These are phyloP conservation scores for Anoncus sp. DNA, from an alignment of 2,888 invertebrate genomes.

Conservation along the genomic window DNA sequence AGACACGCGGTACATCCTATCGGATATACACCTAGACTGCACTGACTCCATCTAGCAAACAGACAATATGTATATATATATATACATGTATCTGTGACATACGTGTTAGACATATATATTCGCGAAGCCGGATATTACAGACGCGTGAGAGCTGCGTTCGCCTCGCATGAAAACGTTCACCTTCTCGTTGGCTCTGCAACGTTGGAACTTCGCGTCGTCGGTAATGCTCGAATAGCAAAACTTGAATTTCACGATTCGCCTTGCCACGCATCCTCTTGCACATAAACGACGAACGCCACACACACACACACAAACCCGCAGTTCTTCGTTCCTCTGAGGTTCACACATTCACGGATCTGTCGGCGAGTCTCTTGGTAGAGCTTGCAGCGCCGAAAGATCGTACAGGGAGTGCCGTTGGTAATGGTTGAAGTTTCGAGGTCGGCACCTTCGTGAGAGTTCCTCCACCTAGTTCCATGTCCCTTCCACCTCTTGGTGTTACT, in stretches of 20 bases:
- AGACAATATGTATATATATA: neutral
- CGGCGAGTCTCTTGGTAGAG: constrained; percentile 16
- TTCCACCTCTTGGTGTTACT: constrained; percentile 3
- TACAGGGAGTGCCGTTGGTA: constrained; percentile 50
- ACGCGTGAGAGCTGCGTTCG: constrained; percentile 42
- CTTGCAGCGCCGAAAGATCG: constrained; percentile 44
- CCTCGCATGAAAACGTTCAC: constrained; percentile 2
- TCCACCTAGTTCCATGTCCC: constrained; percentile 40
- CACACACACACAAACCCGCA: too few relatives aligned
- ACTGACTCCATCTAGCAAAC: constrained; percentile 2
- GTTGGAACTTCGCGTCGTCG: constrained; percentile 38
- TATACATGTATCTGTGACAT: neutral
- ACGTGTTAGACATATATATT: neutral
- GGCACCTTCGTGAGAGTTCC: constrained; percentile 58
- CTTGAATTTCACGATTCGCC: constrained; percentile 26
- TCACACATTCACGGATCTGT: constrained; percentile 33
- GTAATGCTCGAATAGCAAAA: constrained; percentile 47
- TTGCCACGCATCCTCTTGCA: constrained; percentile 38
- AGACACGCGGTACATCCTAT: constrained; percentile 57
- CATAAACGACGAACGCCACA: constrained; percentile 19
- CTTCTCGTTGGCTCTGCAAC: constrained; percentile 11
- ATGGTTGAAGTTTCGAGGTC: constrained; percentile 68
- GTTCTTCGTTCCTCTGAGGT: constrained; percentile 9
- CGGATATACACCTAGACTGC: constrained; percentile 20
- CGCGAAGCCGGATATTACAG: constrained; percentile 31